Conservation (phyloP, 2,888 invertebrate species). For the Melipona bicolor region DNA sequence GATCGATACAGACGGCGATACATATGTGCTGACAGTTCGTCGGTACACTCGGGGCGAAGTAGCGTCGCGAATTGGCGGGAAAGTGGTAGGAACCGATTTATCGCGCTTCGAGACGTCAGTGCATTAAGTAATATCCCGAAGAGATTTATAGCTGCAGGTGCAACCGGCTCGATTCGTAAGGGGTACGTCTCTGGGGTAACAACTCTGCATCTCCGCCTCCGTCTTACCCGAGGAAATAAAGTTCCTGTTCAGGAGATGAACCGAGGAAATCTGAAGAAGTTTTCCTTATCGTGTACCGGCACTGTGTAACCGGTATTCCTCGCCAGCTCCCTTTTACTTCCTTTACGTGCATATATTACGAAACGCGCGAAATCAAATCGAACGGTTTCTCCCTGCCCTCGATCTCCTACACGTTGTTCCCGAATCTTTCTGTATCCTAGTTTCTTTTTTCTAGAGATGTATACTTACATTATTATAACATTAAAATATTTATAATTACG, state of each 20-base stretch:
- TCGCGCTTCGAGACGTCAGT: constrained; percentile 60
- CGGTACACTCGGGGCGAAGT: constrained; percentile 24
- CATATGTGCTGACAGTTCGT: constrained; percentile 41
- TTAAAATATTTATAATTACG: too few species aligned
- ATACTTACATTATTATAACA: too few species aligned
- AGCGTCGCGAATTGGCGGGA: constrained; percentile 49
- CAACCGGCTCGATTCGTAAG: constrained; percentile 35
- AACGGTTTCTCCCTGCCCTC: neutral
- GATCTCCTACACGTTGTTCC: neutral
- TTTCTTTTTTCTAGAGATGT: too few species aligned
- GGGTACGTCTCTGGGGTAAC: constrained; percentile 39
- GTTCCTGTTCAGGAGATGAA: constrained; percentile 60
- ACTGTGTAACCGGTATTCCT: constrained; percentile 24
- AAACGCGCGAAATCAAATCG: constrained; percentile 5
- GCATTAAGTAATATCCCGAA: constrained; percentile 66
- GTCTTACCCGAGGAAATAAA: constrained; percentile 63
- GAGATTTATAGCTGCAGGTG: constrained; percentile 60
- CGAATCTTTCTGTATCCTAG: neutral
- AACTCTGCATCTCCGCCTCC: constrained; percentile 41
- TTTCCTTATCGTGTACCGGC: constrained; percentile 50
- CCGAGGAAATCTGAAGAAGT: constrained; percentile 60
- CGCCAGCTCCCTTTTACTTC: constrained; percentile 16
- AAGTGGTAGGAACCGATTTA: constrained; percentile 57
- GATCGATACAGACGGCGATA: constrained; percentile 48
- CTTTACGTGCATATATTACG: constrained; percentile 22